These are phyloP conservation scores for Lutraria lutraria DNA, from an alignment of 2,888 invertebrate species.

Conservation along the genomic window DNA sequence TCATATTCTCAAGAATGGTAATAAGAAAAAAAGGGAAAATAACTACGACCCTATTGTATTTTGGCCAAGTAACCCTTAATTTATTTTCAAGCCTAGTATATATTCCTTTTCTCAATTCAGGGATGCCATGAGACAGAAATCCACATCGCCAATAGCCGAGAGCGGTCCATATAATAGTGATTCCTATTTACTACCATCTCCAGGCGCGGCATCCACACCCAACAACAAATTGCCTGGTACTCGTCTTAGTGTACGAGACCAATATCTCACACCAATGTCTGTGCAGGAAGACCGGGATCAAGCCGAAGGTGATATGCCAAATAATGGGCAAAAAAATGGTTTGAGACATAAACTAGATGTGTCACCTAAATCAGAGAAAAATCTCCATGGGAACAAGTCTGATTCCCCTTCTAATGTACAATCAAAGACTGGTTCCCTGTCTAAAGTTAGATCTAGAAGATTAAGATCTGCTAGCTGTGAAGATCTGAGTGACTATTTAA, in stretches of 20 bases:
- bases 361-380: conserved; percentile 12
- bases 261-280: conserved; percentile 64
- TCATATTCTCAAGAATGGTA: too few relatives aligned
- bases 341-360: conserved; percentile 21
- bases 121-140: conserved; percentile 65
- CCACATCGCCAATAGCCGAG: conserved; percentile 59
- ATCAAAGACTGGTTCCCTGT: neutral
- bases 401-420: neutral
- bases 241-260: conserved; percentile 31
- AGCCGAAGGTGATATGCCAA: neutral
- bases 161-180: conserved; percentile 48
- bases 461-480: conserved; percentile 80
- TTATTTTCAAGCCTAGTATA: too few relatives aligned
- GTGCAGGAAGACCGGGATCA: conserved; percentile 26
- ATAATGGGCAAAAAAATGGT: neutral
- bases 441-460: conserved; percentile 54
- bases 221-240: conserved; percentile 24
- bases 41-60: too few relatives aligned
- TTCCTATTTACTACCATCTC: conserved; percentile 57
- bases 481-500: conserved; percentile 78
- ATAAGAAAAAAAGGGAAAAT: too few relatives aligned
- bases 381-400: conserved; percentile 1
- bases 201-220: conserved; percentile 59
- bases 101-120: conserved; percentile 26
- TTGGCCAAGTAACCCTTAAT: too few relatives aligned